Conservation (phyloP, 2,888 invertebrate genomes). For the Protonemura montana region DNA sequence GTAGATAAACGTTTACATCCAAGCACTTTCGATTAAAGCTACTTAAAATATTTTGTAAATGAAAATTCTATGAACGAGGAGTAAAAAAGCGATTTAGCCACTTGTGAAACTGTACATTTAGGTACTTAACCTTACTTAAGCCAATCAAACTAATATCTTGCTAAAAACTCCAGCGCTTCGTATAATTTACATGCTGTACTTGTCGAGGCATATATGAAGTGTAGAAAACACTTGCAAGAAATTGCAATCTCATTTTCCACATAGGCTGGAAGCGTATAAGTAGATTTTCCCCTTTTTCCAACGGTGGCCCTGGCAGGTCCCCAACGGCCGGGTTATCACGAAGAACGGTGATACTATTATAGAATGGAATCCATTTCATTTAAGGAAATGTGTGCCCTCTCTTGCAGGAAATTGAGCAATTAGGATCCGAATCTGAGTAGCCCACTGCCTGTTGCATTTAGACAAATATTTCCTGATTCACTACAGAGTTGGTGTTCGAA, state of each 20-base stretch:
- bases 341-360: conserved; percentile 1
- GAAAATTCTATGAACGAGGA: not conserved
- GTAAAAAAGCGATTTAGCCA: not conserved
- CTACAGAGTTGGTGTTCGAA: not conserved
- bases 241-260: conserved; percentile 27
- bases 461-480: not conserved
- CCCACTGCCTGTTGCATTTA: conserved; percentile 1
- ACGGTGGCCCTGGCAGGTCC: not conserved
- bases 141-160: not conserved
- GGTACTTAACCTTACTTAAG: not conserved
- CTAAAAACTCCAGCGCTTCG: not conserved
- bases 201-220: not conserved
- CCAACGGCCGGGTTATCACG: not conserved
- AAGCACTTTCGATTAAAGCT: not conserved
- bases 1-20: not conserved
- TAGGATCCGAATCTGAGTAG: not conserved
- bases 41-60: not conserved
- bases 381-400: conserved; percentile 8
- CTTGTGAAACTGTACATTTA: not conserved
- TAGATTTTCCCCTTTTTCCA: conserved; percentile 1
- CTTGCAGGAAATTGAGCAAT: conserved; percentile 29
- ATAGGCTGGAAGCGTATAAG: not conserved
- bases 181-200: not conserved
- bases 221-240: conserved; percentile 2
- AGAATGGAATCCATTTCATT: conserved; percentile 15